Percentiles rank a stretch among this genome's conserved stretches.
These are phyloP conservation scores for Andrena haemorrhoa DNA, from an alignment of 2,888 invertebrate genomes.

Conservation along the genomic window DNA sequence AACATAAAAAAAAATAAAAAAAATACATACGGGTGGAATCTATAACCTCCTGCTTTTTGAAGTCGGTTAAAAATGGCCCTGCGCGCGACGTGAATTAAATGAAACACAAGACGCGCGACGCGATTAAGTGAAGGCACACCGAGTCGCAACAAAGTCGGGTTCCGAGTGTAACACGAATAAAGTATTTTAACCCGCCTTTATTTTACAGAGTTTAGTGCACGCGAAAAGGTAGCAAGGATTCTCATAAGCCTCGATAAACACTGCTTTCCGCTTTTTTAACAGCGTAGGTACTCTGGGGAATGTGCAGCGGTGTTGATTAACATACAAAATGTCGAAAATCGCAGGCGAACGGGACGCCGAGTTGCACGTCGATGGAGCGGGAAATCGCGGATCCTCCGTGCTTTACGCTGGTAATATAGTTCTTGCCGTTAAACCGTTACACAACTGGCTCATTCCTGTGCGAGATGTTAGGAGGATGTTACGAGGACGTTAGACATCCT, in stretches of 20 bases:
- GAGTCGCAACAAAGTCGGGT: background rate
- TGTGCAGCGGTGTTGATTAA: constrained; percentile 20
- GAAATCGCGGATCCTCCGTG: constrained; percentile 5
- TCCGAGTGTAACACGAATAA: background rate
- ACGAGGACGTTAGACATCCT: constrained; percentile 60
- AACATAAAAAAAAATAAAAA: no score
- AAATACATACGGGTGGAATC: no score
- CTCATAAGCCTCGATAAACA: constrained; percentile 1
- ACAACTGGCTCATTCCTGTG: constrained; percentile 57
- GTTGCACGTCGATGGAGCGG: background rate
- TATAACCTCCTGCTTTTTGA: no score
- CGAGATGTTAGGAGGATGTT: constrained; percentile 37
- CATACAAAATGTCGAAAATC: constrained; percentile 28
- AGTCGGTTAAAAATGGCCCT: no score
- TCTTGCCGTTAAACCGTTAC: constrained; percentile 65
- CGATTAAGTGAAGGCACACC: background rate
- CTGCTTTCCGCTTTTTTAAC: background rate
- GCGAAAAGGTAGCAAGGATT: constrained; percentile 1
- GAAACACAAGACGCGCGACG: background rate
- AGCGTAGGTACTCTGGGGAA: background rate
- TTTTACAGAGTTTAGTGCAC: background rate
- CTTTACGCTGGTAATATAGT: constrained; percentile 58
- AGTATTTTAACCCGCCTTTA: constrained; percentile 4
- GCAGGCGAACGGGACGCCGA: constrained; percentile 17
- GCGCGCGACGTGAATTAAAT: background rate